Base-by-base conservation (phyloP, 2,888 invertebrate species). In the Mayetiola destructor region DNA sequence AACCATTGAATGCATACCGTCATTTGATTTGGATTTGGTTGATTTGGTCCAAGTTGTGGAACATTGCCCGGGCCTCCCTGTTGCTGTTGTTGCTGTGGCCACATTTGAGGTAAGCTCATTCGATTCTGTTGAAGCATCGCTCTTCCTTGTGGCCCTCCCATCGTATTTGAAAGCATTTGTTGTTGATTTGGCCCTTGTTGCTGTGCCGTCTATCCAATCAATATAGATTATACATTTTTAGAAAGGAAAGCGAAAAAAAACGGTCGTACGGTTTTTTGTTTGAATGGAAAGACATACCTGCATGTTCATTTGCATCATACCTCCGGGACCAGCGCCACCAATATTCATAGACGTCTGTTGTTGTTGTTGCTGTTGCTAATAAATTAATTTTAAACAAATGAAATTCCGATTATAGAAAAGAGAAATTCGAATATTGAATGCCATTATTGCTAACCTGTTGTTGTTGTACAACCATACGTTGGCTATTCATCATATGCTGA, bases 401-500 rank as follows among this genome's bases (percentile, higher is more conserved):
- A n/a, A n/a, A n/a, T n/a, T n/a, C n/a, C n/a, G n/a, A n/a, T n/a
- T n/a, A n/a, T n/a, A n/a, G n/a, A n/a, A n/a, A 32, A 32, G 10
- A 10, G 10, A 9, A 6, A 32, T 32, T 32, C 10, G 10, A 9
- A 32, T 32, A 9, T 10, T 10, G 32, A 4, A 36, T n/a, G 16
- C 16, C 12, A 12, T 12, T 36, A 12, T 36, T 5, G 36, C 20
- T 2, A 27, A 48, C 48, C 48, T 48, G 48, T 53, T 53, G 53
- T 32, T 27, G 20, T 32, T 32, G 53, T 30, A 30, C 30, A 9
- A 30, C 52, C 52, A 52, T 53, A 30, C 53, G 30, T 20, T 16
- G 53, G 5, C 12, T 32, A n/a, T 20, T 32, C 18, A 53, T 32
- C 12, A 53, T 3, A 12, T 37, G 64, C 65, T 30, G 61, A 59